A percentile compares a stretch with the other conserved stretches of the same genome.
Evolutionary conservation across 2,113 vertebrate species (phyloP).

Genomic region (Tautogolabrus adspersus): DNA sequence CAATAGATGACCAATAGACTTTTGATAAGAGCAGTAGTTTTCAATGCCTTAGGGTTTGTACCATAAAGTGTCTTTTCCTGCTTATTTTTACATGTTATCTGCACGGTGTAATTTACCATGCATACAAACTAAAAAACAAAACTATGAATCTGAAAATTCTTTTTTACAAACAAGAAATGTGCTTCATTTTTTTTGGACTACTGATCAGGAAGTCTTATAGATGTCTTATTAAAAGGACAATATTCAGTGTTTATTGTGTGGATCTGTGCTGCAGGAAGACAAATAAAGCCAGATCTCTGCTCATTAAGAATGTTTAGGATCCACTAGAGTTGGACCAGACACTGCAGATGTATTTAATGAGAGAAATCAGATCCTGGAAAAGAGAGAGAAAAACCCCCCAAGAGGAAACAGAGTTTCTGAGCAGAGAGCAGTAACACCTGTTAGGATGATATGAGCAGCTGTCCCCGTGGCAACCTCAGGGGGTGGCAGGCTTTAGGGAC

Average conservation of each 20-base stretch:
- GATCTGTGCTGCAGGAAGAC: neutral
- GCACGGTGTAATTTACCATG: neutral
- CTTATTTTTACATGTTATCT: neutral
- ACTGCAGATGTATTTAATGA: neutral
- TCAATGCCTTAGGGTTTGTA: slow-evolving; percentile 24
- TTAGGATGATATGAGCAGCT: slow-evolving; percentile 66
- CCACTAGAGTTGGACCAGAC: neutral
- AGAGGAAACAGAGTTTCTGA: slow-evolving; percentile 32
- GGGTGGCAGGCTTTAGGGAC: slow-evolving; percentile 43
- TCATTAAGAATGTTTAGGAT: neutral
- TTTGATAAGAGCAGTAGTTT: neutral
- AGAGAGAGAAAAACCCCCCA: slow-evolving; percentile 1
- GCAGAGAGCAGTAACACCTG: slow-evolving; percentile 58
- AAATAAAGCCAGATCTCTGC: neutral
- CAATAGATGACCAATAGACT: neutral
- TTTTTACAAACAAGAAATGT: neutral
- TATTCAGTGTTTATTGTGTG: neutral
- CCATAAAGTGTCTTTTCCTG: slow-evolving; percentile 19
- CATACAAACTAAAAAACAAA: neutral
- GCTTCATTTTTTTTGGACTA: neutral
- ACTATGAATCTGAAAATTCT: too few species aligned
- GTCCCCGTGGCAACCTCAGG: slow-evolving; percentile 49
- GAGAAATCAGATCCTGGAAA: slow-evolving; percentile 3
- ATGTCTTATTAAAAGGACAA: too few species aligned
- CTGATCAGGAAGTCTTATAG: neutral